Evolutionary conservation across 2,113 vertebrate species (phyloP).

Genomic region (Lepisosteus oculatus): DNA sequence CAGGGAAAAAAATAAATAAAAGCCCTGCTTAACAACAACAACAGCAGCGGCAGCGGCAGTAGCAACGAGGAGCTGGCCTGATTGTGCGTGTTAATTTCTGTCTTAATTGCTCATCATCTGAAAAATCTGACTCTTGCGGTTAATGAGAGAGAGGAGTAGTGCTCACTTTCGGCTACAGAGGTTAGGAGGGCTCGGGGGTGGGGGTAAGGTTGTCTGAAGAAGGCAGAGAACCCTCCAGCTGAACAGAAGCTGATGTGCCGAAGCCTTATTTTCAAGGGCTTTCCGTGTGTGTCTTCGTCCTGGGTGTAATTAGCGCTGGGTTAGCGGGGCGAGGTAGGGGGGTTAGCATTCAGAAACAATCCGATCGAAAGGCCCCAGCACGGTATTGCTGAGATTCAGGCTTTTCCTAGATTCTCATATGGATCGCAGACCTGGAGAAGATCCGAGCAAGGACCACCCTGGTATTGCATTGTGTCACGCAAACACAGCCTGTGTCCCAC

Average conservation of each 20-base stretch:
- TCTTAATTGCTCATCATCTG: constrained; percentile 80
- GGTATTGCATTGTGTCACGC: constrained; percentile 4
- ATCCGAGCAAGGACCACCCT: constrained; percentile 51
- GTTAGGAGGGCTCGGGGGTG: constrained; percentile 42
- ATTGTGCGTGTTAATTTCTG: constrained; percentile 76
- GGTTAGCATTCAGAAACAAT: constrained; percentile 30
- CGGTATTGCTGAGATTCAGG: constrained; percentile 49
- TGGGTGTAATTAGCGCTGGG: constrained; percentile 24
- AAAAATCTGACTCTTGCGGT: constrained; percentile 78
- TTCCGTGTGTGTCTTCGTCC: constrained; percentile 23
- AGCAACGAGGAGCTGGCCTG: constrained; percentile 65
- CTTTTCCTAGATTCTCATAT: constrained; percentile 60
- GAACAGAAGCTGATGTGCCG: constrained; percentile 27
- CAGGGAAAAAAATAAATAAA: constrained; percentile 46
- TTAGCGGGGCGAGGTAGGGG: neutral
- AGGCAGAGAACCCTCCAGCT: constrained; percentile 44
- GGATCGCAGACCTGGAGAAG: constrained; percentile 48
- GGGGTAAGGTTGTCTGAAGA: constrained; percentile 22
- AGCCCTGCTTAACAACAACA: constrained; percentile 50
- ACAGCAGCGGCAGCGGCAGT: constrained; percentile 27
- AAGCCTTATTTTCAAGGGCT: constrained; percentile 35
- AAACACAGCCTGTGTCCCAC: too few relatives aligned
- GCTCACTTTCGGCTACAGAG: constrained; percentile 53
- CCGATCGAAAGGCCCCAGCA: constrained; percentile 40
- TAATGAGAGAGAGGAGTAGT: constrained; percentile 73